Base-by-base conservation (phyloP, 1,140 invertebrate genomes). In the Drosophila nebulosa region DNA sequence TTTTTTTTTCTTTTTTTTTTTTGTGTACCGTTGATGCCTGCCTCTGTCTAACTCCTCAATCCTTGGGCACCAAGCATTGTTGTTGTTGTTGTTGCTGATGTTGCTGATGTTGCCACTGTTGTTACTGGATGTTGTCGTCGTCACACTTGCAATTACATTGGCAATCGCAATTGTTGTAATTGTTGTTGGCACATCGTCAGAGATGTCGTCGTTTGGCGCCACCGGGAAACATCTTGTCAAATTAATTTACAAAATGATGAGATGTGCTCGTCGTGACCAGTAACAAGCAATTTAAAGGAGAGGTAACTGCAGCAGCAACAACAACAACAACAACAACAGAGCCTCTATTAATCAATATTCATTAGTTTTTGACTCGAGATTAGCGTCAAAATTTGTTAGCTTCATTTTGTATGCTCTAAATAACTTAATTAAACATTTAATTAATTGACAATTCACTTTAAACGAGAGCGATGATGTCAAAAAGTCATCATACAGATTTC, bases 91-190 rank as follows among this genome's bases (percentile, higher is more conserved):
- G n/a, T n/a, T n/a, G n/a, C n/a, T n/a, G 69, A 16, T 39, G 53
- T 58, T 66, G 65, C 51, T 72, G 61, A 22, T 66, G 70, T 24
- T 70, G 65, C 22, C 68, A 64, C 52, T 52, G 70, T 12, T 35
- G 26, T 59, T 63, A 35, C 36, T 53, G 14, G 69, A 16, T 39
- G 53, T 58, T 66, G 68, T 65, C 67, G 80, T 86, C 81, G 69
- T 86, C 80, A 86, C 81, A 86, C 80, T 86, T 81, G 80, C 81
- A 85, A 86, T 85, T 85, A 86, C 80, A 84, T 80, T 80, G 74
- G 71, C 79, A 79, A 84, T 79, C 66, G 67, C 73, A 74, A 86
- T 86, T 86, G 73, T 80, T 86, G 80, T 85, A 86, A 86, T 85
- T 80, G 81, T 77, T 85, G 81, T 80, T 85, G 80, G 80, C 80